phyloP scores from a whole-genome alignment of 2,113 vertebrate genomes.

The Aspidoscelis tigris region DNA sequence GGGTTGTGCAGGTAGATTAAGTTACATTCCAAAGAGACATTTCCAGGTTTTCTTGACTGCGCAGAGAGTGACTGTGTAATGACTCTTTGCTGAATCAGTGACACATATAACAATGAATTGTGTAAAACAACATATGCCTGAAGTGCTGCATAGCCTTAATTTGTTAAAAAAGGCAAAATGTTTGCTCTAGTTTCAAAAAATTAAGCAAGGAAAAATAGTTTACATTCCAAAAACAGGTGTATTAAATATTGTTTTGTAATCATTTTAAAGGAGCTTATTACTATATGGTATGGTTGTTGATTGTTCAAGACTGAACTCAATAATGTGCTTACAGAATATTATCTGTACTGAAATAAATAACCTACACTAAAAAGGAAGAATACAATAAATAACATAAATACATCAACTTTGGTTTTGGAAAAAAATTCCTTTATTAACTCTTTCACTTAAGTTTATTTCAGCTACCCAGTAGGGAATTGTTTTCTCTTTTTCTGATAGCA shows the following conservation, averaged over 20 bases:
- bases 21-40: neutral
- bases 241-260: no score
- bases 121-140: neutral
- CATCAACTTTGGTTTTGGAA: neutral
- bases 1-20: slow-evolving; percentile 14
- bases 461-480: neutral
- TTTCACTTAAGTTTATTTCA: neutral
- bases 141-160: neutral
- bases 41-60: neutral
- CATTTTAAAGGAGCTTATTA: no score
- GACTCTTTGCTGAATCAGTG: neutral
- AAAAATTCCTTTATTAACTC: neutral
- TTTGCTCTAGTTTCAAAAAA: neutral
- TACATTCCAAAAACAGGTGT: no score
- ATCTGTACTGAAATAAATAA: neutral
- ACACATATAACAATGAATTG: neutral
- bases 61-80: neutral
- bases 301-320: no score
- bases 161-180: neutral
- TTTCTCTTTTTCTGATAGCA: neutral
- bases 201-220: no score
- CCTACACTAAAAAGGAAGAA: no score
- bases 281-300: no score
- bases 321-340: no score
- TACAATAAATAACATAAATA: no score